Percentiles rank a stretch among this genome's conserved stretches.
Evolutionary conservation across 2,888 invertebrate genomes (phyloP).

Genomic region (Spialia ferax): DNA sequence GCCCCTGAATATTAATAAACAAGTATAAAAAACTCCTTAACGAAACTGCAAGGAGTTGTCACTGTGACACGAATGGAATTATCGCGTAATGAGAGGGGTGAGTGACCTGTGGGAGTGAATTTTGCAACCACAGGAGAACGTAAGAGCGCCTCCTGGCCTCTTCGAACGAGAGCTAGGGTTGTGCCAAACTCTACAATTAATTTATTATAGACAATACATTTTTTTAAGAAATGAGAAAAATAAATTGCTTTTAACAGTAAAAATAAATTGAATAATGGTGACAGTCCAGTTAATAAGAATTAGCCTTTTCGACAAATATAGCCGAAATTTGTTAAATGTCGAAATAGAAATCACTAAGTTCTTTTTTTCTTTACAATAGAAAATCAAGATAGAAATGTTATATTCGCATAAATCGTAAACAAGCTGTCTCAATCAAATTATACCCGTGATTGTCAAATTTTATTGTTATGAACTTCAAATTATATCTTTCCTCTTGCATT

Average conservation of each 20-base stretch:
- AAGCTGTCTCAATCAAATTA: too few relatives aligned
- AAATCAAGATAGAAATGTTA: too few relatives aligned
- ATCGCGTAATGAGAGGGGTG: slow-evolving; percentile 67
- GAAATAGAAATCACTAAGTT: too few relatives aligned
- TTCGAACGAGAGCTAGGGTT: slow-evolving; percentile 46
- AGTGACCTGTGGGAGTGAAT: slow-evolving; percentile 64
- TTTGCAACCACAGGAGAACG: slow-evolving; percentile 65
- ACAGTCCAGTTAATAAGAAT: too few relatives aligned
- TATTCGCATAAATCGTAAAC: too few relatives aligned
- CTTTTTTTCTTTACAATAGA: too few relatives aligned
- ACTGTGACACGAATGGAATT: slow-evolving; percentile 59
- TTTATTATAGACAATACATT: too few relatives aligned
- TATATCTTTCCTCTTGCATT: not conserved
- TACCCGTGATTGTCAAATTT: not conserved
- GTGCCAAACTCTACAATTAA: slow-evolving; percentile 8
- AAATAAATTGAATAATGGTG: too few relatives aligned
- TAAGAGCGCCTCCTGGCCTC: slow-evolving; percentile 54
- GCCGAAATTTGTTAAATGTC: too few relatives aligned
- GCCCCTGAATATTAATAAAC: not conserved
- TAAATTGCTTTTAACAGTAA: too few relatives aligned
- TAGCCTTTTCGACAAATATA: too few relatives aligned
- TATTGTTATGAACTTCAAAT: not conserved
- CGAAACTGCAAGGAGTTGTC: slow-evolving; percentile 31
- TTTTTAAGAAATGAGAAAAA: too few relatives aligned
- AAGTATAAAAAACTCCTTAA: slow-evolving; percentile 4